Base-by-base conservation (phyloP, 2,888 invertebrate species). In the Plemyria rubiginata region DNA sequence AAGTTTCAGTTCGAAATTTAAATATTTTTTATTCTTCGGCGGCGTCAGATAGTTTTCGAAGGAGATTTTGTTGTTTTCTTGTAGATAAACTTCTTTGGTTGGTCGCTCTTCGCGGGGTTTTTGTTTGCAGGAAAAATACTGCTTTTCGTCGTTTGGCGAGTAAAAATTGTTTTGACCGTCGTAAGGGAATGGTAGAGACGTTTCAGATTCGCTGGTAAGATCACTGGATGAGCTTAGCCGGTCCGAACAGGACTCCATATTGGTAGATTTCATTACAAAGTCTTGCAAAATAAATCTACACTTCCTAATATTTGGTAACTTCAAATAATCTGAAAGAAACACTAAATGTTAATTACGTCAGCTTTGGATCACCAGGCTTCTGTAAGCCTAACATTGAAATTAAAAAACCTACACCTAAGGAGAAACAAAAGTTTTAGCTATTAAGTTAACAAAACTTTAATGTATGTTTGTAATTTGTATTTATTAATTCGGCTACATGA, bases 1-100 rank as follows among this genome's bases (percentile, higher is more conserved):
- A 54, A 91, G 77, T 79, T 92, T 92, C 0, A 91, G 77, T 82
- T 92, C 92, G 83, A 91, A 91, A 76, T 90, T 90, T 67, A 89
- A 85, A 85, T 86, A 88, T 68, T 90, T 92, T 77, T 92, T 91
- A 63, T 84, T 89, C 58, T 86, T 85, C 56, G 84, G 82, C 40
- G 87, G 87, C 28, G 87, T 73, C 40, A 86, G 65, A 56, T 90
- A 90, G 68, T 85, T 88, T 55, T 92, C 90, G 70, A 87, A 90
- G 2, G 80, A 67, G 65, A 86, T 81, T 74, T 87, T 89, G 62
- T 90, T 90, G 70, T 80, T 88, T 67, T 92, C 92, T 76, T 89
- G 90, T 54, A 89, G 69, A 40, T 88, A 88, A 41, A 76, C 69
- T 22, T 90, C 88, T 79, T 88, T 89, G 56, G 79, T 70, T n/a